phyloP scores from a whole-genome alignment of 1,140 invertebrate genomes.

The Drosophila leontia region DNA sequence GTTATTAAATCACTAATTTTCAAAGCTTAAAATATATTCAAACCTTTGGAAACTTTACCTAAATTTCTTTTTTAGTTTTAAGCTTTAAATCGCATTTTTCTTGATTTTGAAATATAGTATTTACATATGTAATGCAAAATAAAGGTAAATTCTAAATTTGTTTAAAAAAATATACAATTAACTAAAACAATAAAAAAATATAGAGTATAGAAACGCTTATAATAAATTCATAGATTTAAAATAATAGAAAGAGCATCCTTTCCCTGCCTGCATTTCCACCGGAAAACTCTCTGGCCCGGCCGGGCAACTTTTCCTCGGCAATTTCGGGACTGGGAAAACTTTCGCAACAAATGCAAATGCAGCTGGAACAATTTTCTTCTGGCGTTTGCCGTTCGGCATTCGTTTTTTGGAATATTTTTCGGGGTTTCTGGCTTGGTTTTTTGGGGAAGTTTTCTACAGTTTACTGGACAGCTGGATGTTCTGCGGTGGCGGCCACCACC shows the following conservation, averaged over 20 bases:
- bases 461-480: slow-evolving; percentile 37
- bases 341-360: slow-evolving; percentile 56
- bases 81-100: not conserved
- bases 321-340: slow-evolving; percentile 43
- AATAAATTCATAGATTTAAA: no score
- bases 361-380: slow-evolving; percentile 45
- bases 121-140: not conserved
- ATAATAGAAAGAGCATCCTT: not conserved
- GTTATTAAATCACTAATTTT: no score
- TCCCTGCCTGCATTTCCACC: slow-evolving; percentile 3
- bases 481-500: slow-evolving; percentile 7
- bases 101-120: not conserved
- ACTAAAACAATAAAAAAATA: not conserved
- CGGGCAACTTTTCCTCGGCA: slow-evolving; percentile 38
- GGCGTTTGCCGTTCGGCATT: slow-evolving; percentile 1
- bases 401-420: slow-evolving; percentile 11
- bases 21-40: no score
- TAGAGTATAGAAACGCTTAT: no score
- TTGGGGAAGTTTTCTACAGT: slow-evolving; percentile 27
- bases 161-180: not conserved
- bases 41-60: not conserved
- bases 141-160: no score
- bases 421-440: slow-evolving; percentile 11
- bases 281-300: not conserved
- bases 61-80: not conserved